Percentiles rank a stretch among this genome's conserved stretches.
Evolutionary conservation across 23 tunicate genomes (phyloP).

Genomic region (Phallusia fumigata): DNA sequence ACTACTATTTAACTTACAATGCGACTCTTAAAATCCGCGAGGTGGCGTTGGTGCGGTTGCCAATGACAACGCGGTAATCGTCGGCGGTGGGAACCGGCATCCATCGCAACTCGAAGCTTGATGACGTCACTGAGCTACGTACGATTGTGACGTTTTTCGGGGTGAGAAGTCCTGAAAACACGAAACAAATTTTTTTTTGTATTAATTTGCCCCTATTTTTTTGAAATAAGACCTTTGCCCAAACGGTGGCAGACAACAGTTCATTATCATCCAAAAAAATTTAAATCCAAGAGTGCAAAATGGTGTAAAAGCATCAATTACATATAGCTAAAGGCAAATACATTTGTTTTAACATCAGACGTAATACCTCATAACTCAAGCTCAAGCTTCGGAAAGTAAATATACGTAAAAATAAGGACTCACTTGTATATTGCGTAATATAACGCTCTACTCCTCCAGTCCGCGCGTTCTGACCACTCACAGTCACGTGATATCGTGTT

Average conservation of each 20-base stretch:
- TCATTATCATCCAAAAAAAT: no score
- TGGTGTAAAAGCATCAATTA: no score
- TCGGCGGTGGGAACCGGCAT: slow-evolving; percentile 47
- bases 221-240: background rate
- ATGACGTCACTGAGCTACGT: slow-evolving; percentile 47
- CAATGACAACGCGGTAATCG: slow-evolving; percentile 33
- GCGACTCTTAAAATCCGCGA: background rate
- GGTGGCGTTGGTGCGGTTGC: slow-evolving; percentile 14
- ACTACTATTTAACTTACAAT: slow-evolving; percentile 5
- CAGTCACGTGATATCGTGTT: slow-evolving; percentile 62
- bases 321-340: no score
- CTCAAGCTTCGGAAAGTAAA: background rate
- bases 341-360: no score
- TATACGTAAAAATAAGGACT: background rate
- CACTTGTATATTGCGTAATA: slow-evolving; percentile 70
- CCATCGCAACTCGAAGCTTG: slow-evolving; percentile 59
- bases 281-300: no score
- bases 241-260: background rate
- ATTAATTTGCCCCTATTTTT: no score
- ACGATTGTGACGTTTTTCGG: slow-evolving; percentile 55
- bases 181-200: no score
- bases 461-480: slow-evolving; percentile 49
- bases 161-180: slow-evolving; percentile 57
- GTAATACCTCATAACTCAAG: background rate
- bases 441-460: slow-evolving; percentile 55